Percentiles rank a stretch among this genome's conserved stretches.
Conservation (phyloP, 2,113 vertebrate species). For the Oreotragus oreotragus region DNA sequence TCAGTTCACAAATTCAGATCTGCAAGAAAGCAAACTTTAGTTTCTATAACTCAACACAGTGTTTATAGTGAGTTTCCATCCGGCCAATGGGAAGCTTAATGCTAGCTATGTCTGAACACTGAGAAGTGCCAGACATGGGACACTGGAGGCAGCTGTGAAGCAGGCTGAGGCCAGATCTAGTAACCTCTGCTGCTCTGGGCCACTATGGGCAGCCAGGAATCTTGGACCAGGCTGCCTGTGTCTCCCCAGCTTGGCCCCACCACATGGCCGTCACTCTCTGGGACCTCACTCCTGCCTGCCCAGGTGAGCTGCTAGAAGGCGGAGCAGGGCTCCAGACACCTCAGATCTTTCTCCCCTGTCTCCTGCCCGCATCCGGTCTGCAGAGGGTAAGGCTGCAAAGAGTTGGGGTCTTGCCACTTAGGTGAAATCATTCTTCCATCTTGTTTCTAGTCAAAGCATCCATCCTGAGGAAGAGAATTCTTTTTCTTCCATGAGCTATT, state of each 20-base stretch:
- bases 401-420: background rate
- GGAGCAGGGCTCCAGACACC: background rate
- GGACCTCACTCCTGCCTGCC: background rate
- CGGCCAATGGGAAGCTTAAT: background rate
- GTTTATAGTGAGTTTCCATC: background rate
- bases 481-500: background rate
- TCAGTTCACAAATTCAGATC: conserved; percentile 11
- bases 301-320: background rate
- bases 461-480: background rate
- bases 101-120: background rate
- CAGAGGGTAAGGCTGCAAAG: background rate
- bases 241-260: background rate
- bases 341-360: background rate
- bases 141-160: background rate
- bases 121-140: background rate
- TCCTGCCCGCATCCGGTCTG: background rate
- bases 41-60: background rate
- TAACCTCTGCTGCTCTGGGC: background rate
- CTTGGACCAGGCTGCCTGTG: background rate
- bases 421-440: background rate
- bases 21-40: background rate
- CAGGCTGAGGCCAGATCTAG: background rate
- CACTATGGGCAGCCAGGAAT: background rate
- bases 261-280: background rate
- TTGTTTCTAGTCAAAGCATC: background rate